Evolutionary conservation across 2,888 invertebrate genomes (phyloP).

Genomic region (Scaptodrosophila latifasciaeformis): DNA sequence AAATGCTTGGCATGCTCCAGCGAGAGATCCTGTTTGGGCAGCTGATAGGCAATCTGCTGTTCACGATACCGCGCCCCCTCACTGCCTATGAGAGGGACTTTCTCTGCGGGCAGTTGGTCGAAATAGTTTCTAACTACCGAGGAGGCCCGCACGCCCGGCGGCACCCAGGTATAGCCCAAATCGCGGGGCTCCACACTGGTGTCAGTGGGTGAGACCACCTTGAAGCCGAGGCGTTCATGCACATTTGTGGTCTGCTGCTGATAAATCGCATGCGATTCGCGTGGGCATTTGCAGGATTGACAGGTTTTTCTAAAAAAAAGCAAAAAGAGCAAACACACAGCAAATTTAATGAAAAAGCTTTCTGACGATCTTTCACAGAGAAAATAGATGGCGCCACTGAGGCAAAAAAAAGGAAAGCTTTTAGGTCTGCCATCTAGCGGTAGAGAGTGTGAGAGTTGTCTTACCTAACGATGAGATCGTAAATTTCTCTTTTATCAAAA

Average conservation of each 20-base stretch:
- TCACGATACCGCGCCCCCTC: constrained; percentile 87
- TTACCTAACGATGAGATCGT: constrained; percentile 87
- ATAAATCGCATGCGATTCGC: constrained; percentile 92
- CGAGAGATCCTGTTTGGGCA: constrained; percentile 96
- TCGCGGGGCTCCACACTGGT: constrained; percentile 79
- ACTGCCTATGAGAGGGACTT: constrained; percentile 84
- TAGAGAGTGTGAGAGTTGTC: constrained; percentile 20
- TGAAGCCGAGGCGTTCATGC: constrained; percentile 82
- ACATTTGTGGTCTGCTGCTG: constrained; percentile 90
- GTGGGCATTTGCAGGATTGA: constrained; percentile 92
- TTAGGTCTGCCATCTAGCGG: neutral
- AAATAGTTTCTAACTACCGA: constrained; percentile 87
- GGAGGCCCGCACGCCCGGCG: constrained; percentile 73
- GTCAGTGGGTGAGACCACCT: constrained; percentile 76
- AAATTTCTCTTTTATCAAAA: constrained; percentile 86
- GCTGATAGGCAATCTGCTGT: constrained; percentile 88
- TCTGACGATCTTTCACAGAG: constrained; percentile 4
- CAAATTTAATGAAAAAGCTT: neutral
- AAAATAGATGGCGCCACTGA: no score
- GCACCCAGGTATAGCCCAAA: constrained; percentile 84
- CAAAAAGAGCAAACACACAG: neutral
- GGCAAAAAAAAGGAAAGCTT: no score
- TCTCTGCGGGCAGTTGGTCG: constrained; percentile 88
- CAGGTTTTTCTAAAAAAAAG: constrained; percentile 88
- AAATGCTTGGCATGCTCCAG: constrained; percentile 91